phyloP scores from a whole-genome alignment of 2,113 vertebrate genomes.

The Thryonomys swinderianus region DNA sequence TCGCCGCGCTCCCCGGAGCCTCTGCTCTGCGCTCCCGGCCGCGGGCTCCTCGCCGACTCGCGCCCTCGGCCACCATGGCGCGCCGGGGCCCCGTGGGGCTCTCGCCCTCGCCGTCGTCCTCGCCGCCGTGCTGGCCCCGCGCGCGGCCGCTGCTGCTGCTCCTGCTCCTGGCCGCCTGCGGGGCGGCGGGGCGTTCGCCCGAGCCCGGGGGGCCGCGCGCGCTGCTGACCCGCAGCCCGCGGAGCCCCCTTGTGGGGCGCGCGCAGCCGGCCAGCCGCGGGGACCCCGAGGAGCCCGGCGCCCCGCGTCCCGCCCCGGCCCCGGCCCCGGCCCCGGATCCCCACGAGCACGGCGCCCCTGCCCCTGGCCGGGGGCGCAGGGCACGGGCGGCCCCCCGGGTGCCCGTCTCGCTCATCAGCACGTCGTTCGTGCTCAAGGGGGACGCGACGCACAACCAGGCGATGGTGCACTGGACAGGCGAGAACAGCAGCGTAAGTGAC shows the following conservation, averaged over 20 bases:
- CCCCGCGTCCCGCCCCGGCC: not conserved
- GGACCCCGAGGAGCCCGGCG: constrained; percentile 20
- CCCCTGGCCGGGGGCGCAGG: constrained; percentile 79
- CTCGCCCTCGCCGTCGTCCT: not conserved
- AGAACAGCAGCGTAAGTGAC: constrained; percentile 98
- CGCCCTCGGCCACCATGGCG: constrained; percentile 87
- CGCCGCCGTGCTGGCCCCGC: not conserved
- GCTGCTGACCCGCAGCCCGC: constrained; percentile 51
- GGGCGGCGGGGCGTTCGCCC: constrained; percentile 84
- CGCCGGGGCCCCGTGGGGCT: constrained; percentile 78
- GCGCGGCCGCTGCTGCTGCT: constrained; percentile 41
- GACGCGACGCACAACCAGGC: constrained; percentile 99
- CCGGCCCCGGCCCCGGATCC: constrained; percentile 7
- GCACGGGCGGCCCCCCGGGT: constrained; percentile 84
- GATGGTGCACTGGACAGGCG: constrained; percentile 99
- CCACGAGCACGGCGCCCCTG: constrained; percentile 59
- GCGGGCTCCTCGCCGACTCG: constrained; percentile 72
- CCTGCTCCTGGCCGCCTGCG: constrained; percentile 75
- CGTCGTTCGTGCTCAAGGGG: constrained; percentile 97
- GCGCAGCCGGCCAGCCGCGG: constrained; percentile 62
- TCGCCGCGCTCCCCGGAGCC: constrained; percentile 75
- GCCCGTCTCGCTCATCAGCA: constrained; percentile 93
- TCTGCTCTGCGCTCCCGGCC: constrained; percentile 73
- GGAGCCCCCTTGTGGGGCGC: constrained; percentile 72
- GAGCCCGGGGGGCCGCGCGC: constrained; percentile 80